Percentiles rank a stretch among this genome's conserved stretches.
phyloP scores from a whole-genome alignment of 2,888 invertebrate genomes.

The Hemicrepidius hirtus region DNA sequence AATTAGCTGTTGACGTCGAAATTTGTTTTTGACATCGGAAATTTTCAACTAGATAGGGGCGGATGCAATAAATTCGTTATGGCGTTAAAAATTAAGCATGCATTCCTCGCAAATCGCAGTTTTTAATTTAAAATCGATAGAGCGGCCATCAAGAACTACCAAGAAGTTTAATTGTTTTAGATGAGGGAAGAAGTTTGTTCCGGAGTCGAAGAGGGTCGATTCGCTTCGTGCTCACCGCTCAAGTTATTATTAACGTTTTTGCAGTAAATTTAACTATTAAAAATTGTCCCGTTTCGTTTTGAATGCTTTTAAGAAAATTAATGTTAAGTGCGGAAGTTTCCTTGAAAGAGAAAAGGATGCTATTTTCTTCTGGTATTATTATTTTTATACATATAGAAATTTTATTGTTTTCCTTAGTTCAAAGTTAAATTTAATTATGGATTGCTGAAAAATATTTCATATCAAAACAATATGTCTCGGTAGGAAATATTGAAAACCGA shows the following conservation, averaged over 20 bases:
- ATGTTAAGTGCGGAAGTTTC: background rate
- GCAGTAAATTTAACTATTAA: conserved; percentile 4
- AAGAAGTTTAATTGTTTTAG: conserved; percentile 40
- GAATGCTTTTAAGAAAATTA: conserved; percentile 17
- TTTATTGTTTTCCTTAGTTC: too few species aligned
- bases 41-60: conserved; percentile 6
- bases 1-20: conserved; percentile 16
- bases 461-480: too few species aligned
- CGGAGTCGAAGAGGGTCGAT: conserved; percentile 15
- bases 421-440: too few species aligned
- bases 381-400: too few species aligned
- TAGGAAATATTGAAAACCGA: too few species aligned
- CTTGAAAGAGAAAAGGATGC: too few species aligned
- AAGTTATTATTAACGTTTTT: conserved; percentile 9
- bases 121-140: conserved; percentile 45
- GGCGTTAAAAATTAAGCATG: conserved; percentile 33
- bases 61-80: conserved; percentile 12
- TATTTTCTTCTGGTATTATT: too few species aligned
- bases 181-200: conserved; percentile 35
- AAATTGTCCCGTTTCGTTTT: background rate
- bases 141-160: conserved; percentile 33
- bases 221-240: background rate
- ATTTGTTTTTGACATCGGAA: conserved; percentile 29
- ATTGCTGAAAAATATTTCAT: too few species aligned
- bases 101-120: conserved; percentile 31